Evolutionary conservation across 2,113 vertebrate genomes (phyloP).

Genomic region (Lepisosteus oculatus): DNA sequence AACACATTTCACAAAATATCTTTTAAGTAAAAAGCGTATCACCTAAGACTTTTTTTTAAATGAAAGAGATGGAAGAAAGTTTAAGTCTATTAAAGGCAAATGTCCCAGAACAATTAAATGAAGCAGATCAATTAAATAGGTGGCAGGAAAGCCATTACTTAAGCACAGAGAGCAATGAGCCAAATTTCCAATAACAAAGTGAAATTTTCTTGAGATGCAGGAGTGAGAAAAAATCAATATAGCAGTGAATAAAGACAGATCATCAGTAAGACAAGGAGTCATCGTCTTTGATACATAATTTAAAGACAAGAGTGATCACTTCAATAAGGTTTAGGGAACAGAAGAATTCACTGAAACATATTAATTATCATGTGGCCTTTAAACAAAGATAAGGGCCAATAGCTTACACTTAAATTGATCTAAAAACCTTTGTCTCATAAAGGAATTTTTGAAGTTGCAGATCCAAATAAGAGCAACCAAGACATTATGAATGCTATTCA

Average conservation of each 20-base stretch:
- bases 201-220: neutral
- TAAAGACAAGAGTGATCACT: neutral
- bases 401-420: too few relatives aligned
- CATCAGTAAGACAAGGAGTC: neutral
- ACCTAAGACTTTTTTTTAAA: too few relatives aligned
- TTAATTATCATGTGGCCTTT: slow-evolving; percentile 4
- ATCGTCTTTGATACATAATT: slow-evolving; percentile 16
- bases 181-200: neutral
- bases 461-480: neutral
- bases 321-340: neutral
- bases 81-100: too few relatives aligned
- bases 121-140: too few relatives aligned
- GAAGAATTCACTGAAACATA: neutral
- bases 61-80: too few relatives aligned
- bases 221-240: neutral
- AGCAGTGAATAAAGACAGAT: neutral
- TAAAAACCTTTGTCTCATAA: too few relatives aligned
- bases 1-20: neutral
- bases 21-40: too few relatives aligned
- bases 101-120: too few relatives aligned
- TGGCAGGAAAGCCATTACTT: slow-evolving; percentile 2
- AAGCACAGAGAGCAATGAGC: slow-evolving; percentile 1
- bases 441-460: too few relatives aligned
- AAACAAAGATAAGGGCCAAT: slow-evolving; percentile 9
- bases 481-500: neutral